These are phyloP conservation scores for Nasonovia ribisnigri DNA, from an alignment of 2,888 invertebrate species.

Conservation along the genomic window DNA sequence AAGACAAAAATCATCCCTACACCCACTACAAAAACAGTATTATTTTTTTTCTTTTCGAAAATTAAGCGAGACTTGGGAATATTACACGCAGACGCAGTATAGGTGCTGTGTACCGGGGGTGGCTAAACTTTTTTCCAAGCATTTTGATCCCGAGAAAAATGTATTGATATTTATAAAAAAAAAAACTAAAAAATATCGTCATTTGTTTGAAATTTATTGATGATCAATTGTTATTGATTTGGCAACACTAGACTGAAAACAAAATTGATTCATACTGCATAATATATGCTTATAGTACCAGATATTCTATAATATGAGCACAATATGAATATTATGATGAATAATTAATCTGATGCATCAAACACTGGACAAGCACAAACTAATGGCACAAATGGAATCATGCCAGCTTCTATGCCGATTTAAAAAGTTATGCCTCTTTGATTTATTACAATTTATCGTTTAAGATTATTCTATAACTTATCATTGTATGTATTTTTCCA, in stretches of 20 bases:
- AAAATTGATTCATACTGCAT: constrained; percentile 75
- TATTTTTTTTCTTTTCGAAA: too few relatives aligned
- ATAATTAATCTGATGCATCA: constrained; percentile 40
- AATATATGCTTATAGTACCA: too few relatives aligned
- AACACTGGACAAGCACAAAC: constrained; percentile 50
- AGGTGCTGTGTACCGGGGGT: too few relatives aligned
- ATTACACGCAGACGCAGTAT: too few relatives aligned
- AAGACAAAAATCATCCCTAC: too few relatives aligned
- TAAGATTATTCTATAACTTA: neutral
- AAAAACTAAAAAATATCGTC: too few relatives aligned
- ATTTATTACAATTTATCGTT: neutral
- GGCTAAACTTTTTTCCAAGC: too few relatives aligned
- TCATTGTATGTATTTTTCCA: neutral
- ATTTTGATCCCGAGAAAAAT: too few relatives aligned
- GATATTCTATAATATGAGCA: too few relatives aligned
- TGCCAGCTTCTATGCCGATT: constrained; percentile 54
- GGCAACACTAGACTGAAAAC: constrained; percentile 96
- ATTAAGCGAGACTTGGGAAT: too few relatives aligned
- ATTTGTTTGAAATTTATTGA: constrained; percentile 98
- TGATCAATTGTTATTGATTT: constrained; percentile 95
- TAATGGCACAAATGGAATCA: constrained; percentile 59
- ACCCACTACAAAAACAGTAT: too few relatives aligned
- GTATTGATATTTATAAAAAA: too few relatives aligned
- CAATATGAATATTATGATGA: constrained; percentile 64
- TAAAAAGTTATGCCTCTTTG: constrained; percentile 60